Conservation (phyloP, 2,113 vertebrate genomes). For the Pterophyllum scalare region DNA sequence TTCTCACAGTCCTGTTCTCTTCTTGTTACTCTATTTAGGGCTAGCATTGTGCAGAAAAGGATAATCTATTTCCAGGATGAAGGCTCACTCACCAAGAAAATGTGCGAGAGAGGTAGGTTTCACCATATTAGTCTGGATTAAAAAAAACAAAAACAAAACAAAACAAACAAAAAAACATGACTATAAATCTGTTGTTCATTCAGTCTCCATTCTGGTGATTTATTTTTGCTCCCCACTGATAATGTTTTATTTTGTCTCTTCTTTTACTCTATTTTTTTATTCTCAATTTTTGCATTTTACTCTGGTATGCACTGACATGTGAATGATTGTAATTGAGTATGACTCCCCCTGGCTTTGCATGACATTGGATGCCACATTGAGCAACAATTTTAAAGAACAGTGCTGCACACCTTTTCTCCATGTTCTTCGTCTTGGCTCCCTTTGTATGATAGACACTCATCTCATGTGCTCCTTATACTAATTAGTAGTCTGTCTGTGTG, state of each 20-base stretch:
- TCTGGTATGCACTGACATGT: slow-evolving; percentile 34
- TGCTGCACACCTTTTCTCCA: background rate
- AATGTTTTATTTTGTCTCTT: slow-evolving; percentile 2
- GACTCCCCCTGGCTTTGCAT: slow-evolving; percentile 42
- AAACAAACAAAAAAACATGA: background rate
- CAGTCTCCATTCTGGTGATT: background rate
- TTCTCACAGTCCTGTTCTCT: slow-evolving; percentile 15
- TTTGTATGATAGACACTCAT: slow-evolving; percentile 17
- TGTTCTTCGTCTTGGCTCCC: background rate
- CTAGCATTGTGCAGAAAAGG: slow-evolving; percentile 97
- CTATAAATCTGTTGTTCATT: slow-evolving; percentile 21
- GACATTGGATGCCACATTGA: slow-evolving; percentile 53
- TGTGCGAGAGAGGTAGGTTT: slow-evolving; percentile 95
- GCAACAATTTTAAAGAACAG: slow-evolving; percentile 48
- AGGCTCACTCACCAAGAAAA: slow-evolving; percentile 92
- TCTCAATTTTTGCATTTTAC: slow-evolving; percentile 33
- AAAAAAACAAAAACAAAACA: background rate
- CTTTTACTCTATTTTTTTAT: slow-evolving; percentile 16
- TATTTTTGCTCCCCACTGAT: slow-evolving; percentile 10
- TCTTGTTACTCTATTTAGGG: slow-evolving; percentile 77
- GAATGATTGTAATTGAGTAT: slow-evolving; percentile 53
- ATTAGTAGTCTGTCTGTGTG: slow-evolving; percentile 26
- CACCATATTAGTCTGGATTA: slow-evolving; percentile 23
- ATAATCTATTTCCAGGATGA: slow-evolving; percentile 99
- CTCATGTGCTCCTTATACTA: slow-evolving; percentile 26